A percentile compares a stretch with the other conserved stretches of the same genome.
These are phyloP conservation scores for Ceratoteleas bidentatus DNA, from an alignment of 1,140 invertebrate genomes.

Conservation along the genomic window DNA sequence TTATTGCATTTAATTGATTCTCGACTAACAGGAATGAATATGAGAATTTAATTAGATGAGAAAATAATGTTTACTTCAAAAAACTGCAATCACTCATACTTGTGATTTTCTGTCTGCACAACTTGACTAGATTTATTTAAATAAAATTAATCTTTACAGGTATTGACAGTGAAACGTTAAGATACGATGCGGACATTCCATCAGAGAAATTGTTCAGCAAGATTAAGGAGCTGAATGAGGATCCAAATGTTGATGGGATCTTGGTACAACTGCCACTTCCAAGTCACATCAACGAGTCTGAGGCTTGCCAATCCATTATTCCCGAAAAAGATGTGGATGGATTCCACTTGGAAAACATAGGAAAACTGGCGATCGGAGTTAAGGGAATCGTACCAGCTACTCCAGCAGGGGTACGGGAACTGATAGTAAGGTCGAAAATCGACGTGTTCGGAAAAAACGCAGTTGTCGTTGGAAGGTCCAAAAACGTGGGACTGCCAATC, in stretches of 20 bases:
- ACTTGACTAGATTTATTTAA: too few relatives aligned
- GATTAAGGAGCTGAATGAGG: conserved; percentile 86
- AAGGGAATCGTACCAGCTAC: conserved; percentile 92
- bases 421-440: conserved; percentile 88
- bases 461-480: conserved; percentile 93
- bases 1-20: too few relatives aligned
- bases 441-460: conserved; percentile 92
- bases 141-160: conserved; percentile 69
- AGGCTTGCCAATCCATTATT: conserved; percentile 89
- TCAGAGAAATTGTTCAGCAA: conserved; percentile 86
- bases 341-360: conserved; percentile 91
- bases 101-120: too few relatives aligned
- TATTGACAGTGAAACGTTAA: conserved; percentile 85
- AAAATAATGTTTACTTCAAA: too few relatives aligned
- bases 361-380: conserved; percentile 88
- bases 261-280: conserved; percentile 93
- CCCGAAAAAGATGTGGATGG: conserved; percentile 96
- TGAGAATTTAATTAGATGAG: too few relatives aligned
- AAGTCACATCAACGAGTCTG: conserved; percentile 87
- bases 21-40: too few relatives aligned
- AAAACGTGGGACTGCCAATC: conserved; percentile 94
- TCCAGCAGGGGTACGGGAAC: conserved; percentile 89
- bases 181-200: conserved; percentile 82
- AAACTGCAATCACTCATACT: too few relatives aligned
- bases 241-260: conserved; percentile 89